These are phyloP conservation scores for Illadopsis cleaveri DNA, from an alignment of 2,113 vertebrate species.

Conservation along the genomic window DNA sequence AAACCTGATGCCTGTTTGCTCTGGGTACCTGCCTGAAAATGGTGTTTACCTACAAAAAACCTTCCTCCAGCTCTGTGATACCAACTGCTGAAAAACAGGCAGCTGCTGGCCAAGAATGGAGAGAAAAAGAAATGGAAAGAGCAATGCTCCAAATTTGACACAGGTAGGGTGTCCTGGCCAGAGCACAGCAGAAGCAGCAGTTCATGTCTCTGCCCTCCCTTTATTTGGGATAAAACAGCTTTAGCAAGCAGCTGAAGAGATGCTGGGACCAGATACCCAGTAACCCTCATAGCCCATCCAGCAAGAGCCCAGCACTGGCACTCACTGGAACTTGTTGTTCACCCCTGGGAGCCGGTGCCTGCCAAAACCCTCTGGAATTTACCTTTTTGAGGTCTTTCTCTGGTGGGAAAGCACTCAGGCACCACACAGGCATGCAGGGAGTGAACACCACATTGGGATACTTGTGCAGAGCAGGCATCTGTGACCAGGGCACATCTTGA, in stretches of 20 bases:
- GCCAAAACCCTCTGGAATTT: background rate
- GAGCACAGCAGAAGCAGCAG: background rate
- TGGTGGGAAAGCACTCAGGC: background rate
- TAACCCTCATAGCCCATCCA: background rate
- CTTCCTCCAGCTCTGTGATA: background rate
- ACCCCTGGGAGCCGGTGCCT: background rate
- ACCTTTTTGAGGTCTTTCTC: background rate
- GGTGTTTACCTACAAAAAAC: background rate
- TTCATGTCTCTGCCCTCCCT: background rate
- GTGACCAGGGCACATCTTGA: slow-evolving; percentile 17
- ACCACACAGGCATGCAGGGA: fast-evolving
- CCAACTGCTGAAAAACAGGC: background rate
- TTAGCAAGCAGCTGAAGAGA: background rate
- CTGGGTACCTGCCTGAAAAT: background rate
- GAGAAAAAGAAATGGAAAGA: background rate
- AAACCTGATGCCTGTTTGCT: background rate
- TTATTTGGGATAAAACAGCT: background rate
- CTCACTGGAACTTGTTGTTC: background rate
- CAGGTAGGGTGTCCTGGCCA: fast-evolving
- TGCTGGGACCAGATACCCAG: background rate
- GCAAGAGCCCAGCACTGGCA: background rate
- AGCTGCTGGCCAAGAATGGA: background rate
- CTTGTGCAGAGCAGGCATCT: background rate
- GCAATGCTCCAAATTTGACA: background rate
- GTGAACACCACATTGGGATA: background rate